phyloP scores from a whole-genome alignment of 2,888 invertebrate genomes.

The Tiliacea aurago region DNA sequence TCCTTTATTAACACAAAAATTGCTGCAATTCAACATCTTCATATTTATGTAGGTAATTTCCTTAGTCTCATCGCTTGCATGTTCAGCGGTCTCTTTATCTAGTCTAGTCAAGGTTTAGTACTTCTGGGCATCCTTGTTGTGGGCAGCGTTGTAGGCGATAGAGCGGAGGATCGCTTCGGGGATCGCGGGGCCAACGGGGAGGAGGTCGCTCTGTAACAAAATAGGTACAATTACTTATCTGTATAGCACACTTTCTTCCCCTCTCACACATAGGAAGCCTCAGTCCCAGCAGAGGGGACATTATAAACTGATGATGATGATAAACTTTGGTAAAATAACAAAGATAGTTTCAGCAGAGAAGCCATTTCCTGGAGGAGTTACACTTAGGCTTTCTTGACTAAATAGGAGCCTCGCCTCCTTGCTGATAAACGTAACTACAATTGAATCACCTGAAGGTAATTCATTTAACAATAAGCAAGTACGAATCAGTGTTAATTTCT shows the following conservation, averaged over 20 bases:
- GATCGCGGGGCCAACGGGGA: conserved; percentile 76
- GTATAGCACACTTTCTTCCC: not conserved
- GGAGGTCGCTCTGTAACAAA: conserved; percentile 70
- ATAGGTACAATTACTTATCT: conserved; percentile 11
- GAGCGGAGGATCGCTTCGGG: conserved; percentile 77
- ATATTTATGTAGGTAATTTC: conserved; percentile 15
- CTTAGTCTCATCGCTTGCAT: conserved; percentile 10
- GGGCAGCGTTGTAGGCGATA: conserved; percentile 74
- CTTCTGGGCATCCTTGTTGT: conserved; percentile 43
- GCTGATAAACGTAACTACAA: not conserved
- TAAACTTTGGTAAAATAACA: not conserved
- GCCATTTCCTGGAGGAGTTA: not conserved
- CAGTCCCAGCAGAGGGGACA: not conserved
- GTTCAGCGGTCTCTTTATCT: conserved; percentile 27
- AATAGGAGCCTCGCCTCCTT: not conserved
- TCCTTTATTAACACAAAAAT: conserved; percentile 50
- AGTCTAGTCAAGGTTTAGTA: conserved; percentile 43
- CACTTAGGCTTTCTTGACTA: not conserved
- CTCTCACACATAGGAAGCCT: not conserved
- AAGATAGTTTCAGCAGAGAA: not conserved
- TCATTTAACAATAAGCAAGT: conserved; percentile 7
- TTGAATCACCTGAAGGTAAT: not conserved
- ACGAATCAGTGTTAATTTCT: conserved; percentile 1
- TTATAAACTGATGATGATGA: not conserved
- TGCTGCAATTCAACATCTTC: conserved; percentile 27